Evolutionary conservation across 2,797 vertebrate species (phyloP), one percentile per base, ranked within the genome.

Genomic region (Steatocranus sp.): DNA sequence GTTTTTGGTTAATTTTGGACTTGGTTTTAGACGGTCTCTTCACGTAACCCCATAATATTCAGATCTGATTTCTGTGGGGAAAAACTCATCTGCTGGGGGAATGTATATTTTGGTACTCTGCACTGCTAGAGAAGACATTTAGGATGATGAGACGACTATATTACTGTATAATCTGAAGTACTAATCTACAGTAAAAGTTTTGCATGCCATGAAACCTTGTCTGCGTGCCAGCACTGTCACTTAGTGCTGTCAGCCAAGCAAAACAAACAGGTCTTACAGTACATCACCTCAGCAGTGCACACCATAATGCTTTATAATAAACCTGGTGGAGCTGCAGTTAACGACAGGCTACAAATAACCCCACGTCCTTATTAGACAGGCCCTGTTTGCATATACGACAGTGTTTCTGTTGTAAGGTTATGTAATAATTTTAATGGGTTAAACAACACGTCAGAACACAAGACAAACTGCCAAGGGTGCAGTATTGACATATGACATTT

Each of bases 401-500:
- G 23, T 58, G 12, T 50, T 50, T 85, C 46, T 41, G 17, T 46
- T 77, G 75, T 14, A 17, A 51, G 46, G 36, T 86, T 84, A 77
- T n/a, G 86, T 79, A 90, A 89, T 50, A 48, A 58, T 76, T 49
- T 78, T 43, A 75, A 82, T 79, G 53, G 79, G 75, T 76, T 75
- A 79, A 85, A 85, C 46, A 75, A 49, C 61, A 63, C 66, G 36
- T 32, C 68, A 73, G 15, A 73, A n/a, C 11, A 48, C 68, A 51
- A 86, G 88, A 75, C 80, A 85, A 85, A 79, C 23, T 56, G 89
- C 87, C 41, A 8, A 70, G 58, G 88, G 84, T 18, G 48, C 75
- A 66, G 43, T 88, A 92, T 89, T 90, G 88, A 92, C 88, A 82
- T 18, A 75, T 83, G 70, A 75, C 81, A 68, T 56, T 86, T 61